These are phyloP conservation scores for Salminus brasiliensis DNA, from an alignment of 2,113 vertebrate species.

Conservation along the genomic window DNA sequence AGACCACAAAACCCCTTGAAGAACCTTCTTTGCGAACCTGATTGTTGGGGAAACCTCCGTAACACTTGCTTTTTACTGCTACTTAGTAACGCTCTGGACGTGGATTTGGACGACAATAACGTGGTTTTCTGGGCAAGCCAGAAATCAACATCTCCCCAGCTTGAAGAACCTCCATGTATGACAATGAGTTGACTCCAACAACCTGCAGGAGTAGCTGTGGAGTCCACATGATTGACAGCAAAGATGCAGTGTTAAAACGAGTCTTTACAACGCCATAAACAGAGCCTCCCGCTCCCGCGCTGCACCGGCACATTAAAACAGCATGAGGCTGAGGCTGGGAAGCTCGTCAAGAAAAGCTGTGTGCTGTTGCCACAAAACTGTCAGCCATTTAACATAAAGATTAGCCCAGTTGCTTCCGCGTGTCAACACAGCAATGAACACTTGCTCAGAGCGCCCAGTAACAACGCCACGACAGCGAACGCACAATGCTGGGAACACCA, in stretches of 20 bases:
- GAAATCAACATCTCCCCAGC: too few species aligned
- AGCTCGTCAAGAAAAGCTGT: neutral
- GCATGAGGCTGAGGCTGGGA: neutral
- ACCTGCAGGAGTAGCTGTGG: neutral
- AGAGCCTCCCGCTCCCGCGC: neutral
- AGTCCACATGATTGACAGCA: neutral
- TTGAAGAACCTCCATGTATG: too few species aligned
- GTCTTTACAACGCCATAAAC: constrained; percentile 9
- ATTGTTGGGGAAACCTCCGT: too few species aligned
- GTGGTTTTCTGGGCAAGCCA: too few species aligned
- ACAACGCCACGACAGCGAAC: constrained; percentile 19
- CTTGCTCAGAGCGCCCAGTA: constrained; percentile 55
- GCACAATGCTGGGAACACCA: constrained; percentile 8
- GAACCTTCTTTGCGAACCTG: too few species aligned
- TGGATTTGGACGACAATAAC: too few species aligned
- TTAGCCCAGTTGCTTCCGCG: constrained; percentile 68
- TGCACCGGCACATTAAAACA: neutral
- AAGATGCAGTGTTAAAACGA: neutral
- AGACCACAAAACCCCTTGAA: too few species aligned
- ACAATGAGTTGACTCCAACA: too few species aligned
- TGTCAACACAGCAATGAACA: constrained; percentile 72
- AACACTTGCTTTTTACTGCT: too few species aligned
- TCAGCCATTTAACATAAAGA: constrained; percentile 68
- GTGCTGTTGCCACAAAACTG: constrained; percentile 58
- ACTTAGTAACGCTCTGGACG: too few species aligned